Evolutionary conservation across 2,797 vertebrate species (phyloP), one percentile per base, ranked within the genome.

Genomic region (Sebastes kiyomatsui): DNA sequence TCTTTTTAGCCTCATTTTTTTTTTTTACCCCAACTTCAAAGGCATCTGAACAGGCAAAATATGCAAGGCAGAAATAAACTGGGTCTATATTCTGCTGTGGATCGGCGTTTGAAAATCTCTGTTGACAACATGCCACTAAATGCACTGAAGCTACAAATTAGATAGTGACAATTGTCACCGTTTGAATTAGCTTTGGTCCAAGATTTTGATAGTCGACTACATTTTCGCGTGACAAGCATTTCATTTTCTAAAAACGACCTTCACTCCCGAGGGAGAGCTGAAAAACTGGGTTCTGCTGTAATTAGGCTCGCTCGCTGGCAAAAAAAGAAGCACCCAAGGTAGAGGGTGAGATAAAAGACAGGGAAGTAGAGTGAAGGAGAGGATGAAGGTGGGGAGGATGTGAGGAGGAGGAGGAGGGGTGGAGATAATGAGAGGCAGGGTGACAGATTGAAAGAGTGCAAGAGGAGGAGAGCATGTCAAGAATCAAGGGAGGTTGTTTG

Each of bases 401-500:
- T 72, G 83, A 80, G 67, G 80, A 84, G 72, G 78, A 79, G 61
- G 78, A 38, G 18, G 78, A 38, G 28, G 80, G 85, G 69, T 77
- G 79, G 55, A 80, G 88, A 89, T 91, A 92, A 93, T 92, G 91
- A 92, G 89, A 90, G 78, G 78, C 85, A 91, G 79, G 84, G 84
- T 79, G 90, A 92, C 83, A 87, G 86, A 85, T 91, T 91, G 90
- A 94, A 88, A 89, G 86, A 88, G 83, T 89, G 87, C 88, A 80
- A 23, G 73, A 92, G 87, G 86, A 89, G 80, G 90, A 90, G 82
- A 88, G 83, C 80, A 72, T 90, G 91, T 92, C 81, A 84, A 79
- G 91, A 89, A 91, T 89, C 85, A 83, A 81, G 75, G 72, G 85
- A 78, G 72, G 80, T 69, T 86, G 87, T 88, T 92, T 88, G 92